Evolutionary conservation across 2,888 invertebrate genomes (phyloP).

Genomic region (Hyposoter dolosus): DNA sequence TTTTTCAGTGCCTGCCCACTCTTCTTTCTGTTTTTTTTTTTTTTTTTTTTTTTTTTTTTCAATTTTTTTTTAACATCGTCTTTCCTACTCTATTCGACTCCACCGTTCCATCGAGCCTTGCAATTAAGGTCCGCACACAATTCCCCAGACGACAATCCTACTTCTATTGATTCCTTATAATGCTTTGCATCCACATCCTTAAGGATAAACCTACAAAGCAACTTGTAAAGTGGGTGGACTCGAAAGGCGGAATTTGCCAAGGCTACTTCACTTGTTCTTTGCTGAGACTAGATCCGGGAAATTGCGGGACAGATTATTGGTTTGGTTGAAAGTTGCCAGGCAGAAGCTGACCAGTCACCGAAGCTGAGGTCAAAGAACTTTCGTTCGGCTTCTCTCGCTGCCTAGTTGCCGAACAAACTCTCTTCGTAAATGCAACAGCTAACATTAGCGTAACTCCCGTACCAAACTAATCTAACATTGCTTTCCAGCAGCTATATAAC

Average conservation of each 20-base stretch:
- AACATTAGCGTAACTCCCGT: constrained; percentile 81
- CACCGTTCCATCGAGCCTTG: constrained; percentile 63
- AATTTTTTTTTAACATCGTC: constrained; percentile 57
- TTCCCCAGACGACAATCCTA: constrained; percentile 55
- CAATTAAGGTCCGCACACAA: constrained; percentile 36
- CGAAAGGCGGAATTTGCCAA: constrained; percentile 46
- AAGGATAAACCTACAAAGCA: constrained; percentile 50
- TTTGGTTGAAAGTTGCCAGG: constrained; percentile 76
- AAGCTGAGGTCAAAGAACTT: constrained; percentile 78
- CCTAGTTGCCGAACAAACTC: constrained; percentile 80
- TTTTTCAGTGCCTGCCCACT: constrained; percentile 36
- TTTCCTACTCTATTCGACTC: constrained; percentile 62
- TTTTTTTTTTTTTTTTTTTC: constrained; percentile 38
- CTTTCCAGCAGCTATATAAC: constrained; percentile 75
- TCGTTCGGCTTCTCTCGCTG: constrained; percentile 72
- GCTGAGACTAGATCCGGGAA: constrained; percentile 75
- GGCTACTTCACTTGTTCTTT: constrained; percentile 70
- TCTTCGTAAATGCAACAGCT: constrained; percentile 78
- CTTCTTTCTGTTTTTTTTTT: constrained; percentile 16
- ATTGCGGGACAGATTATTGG: constrained; percentile 81
- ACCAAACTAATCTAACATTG: constrained; percentile 83
- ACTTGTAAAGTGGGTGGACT: constrained; percentile 44
- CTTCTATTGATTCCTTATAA: constrained; percentile 9
- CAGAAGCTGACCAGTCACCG: constrained; percentile 69
- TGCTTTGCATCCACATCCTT: constrained; percentile 62